A percentile compares a stretch with the other conserved stretches of the same genome.
phyloP scores from a whole-genome alignment of 2,888 invertebrate species.

The Calliphora vomitoria region DNA sequence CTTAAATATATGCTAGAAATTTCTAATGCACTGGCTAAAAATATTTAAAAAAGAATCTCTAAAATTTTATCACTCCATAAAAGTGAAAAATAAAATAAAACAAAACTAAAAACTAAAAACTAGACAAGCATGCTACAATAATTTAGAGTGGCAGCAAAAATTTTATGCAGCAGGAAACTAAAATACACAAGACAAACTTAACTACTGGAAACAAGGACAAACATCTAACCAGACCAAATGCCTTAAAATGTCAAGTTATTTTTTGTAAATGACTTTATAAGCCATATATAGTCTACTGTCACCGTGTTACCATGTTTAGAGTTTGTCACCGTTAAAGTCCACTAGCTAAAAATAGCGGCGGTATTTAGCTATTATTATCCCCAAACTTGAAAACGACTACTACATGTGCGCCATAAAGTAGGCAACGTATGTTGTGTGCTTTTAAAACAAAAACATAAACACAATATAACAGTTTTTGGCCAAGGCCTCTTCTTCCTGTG shows the following conservation, averaged over 20 bases:
- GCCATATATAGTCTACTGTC: slow-evolving; percentile 43
- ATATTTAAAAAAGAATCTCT: slow-evolving; percentile 38
- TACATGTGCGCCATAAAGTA: slow-evolving; percentile 39
- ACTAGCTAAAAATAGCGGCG: slow-evolving; percentile 55
- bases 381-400: neutral
- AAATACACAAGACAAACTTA: slow-evolving; percentile 7
- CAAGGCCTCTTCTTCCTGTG: slow-evolving; percentile 2
- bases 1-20: slow-evolving; percentile 49
- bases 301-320: slow-evolving; percentile 37
- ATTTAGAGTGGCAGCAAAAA: slow-evolving; percentile 62
- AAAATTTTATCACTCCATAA: slow-evolving; percentile 71
- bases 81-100: slow-evolving; percentile 23
- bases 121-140: slow-evolving; percentile 59
- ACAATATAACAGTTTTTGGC: slow-evolving; percentile 10
- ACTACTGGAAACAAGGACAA: slow-evolving; percentile 5
- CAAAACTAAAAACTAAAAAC: slow-evolving; percentile 1
- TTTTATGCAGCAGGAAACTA: slow-evolving; percentile 43
- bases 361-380: slow-evolving; percentile 50
- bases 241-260: slow-evolving; percentile 4
- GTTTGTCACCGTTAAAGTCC: slow-evolving; percentile 62
- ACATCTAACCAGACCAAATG: slow-evolving; percentile 15
- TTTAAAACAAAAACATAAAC: slow-evolving; percentile 26
- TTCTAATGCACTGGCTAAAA: slow-evolving; percentile 18
- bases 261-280: slow-evolving; percentile 59
- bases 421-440: slow-evolving; percentile 31